Evolutionary conservation across 2,113 vertebrate species (phyloP).

Genomic region (Isurus oxyrinchus): DNA sequence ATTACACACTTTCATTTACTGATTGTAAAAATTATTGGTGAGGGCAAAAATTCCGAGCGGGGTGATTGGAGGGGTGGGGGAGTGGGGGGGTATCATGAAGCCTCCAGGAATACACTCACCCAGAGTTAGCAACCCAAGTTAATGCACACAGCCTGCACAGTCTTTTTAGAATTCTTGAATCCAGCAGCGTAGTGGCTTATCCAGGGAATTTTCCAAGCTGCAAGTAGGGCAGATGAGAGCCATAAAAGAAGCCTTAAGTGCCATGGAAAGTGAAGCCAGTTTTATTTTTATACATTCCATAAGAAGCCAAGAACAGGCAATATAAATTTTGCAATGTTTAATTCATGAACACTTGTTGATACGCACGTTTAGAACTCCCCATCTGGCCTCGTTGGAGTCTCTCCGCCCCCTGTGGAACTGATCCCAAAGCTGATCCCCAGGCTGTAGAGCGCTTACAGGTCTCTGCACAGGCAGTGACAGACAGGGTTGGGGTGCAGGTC

Average conservation of each 20-base stretch:
- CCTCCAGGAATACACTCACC: background rate
- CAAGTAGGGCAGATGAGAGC: background rate
- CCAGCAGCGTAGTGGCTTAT: background rate
- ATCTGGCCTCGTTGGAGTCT: background rate
- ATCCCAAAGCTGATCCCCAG: background rate
- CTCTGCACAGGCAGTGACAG: background rate
- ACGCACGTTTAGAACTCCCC: background rate
- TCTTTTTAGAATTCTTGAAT: background rate
- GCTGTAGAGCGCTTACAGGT: background rate
- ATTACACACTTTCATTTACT: background rate
- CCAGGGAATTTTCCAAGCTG: background rate
- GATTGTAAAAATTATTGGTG: background rate
- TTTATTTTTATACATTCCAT: conserved; percentile 20
- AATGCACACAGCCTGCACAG: background rate
- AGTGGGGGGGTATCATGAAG: no score
- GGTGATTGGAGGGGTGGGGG: background rate
- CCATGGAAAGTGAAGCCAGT: background rate
- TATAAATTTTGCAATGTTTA: conserved; percentile 25
- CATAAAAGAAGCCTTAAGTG: background rate
- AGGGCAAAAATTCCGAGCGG: background rate
- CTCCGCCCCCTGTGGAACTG: background rate
- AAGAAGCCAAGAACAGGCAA: background rate
- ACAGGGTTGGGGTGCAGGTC: background rate
- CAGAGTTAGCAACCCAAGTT: background rate
- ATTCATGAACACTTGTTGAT: background rate